phyloP scores from a whole-genome alignment of 2,888 invertebrate species.

The Amiota minor region DNA sequence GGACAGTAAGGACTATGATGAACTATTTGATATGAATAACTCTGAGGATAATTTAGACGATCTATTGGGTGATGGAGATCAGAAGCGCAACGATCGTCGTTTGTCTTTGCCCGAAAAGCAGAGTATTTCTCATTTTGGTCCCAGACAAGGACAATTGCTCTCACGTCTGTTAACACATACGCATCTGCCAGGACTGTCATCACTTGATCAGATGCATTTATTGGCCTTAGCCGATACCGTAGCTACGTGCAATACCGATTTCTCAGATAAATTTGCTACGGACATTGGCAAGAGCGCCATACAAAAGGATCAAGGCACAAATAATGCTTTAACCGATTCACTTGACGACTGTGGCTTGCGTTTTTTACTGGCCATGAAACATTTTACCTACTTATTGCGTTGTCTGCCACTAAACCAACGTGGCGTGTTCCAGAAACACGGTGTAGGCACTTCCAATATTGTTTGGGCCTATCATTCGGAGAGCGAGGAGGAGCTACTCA shows the following conservation, averaged over 20 bases:
- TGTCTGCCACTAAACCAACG: slow-evolving; percentile 94
- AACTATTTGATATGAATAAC: slow-evolving; percentile 87
- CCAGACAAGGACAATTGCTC: slow-evolving; percentile 87
- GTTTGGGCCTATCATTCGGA: slow-evolving; percentile 99
- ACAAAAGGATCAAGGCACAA: slow-evolving; percentile 71
- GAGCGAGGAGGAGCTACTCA: slow-evolving; percentile 94
- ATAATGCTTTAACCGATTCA: slow-evolving; percentile 80
- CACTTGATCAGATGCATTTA: slow-evolving; percentile 99
- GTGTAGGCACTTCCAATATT: slow-evolving; percentile 90
- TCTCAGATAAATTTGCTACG: slow-evolving; percentile 86
- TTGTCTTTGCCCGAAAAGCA: slow-evolving; percentile 83
- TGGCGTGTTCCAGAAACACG: slow-evolving; percentile 87
- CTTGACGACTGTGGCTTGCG: slow-evolving; percentile 98
- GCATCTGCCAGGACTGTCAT: slow-evolving; percentile 93
- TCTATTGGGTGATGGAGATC: slow-evolving; percentile 81
- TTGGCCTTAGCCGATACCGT: slow-evolving; percentile 99
- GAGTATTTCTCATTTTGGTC: slow-evolving; percentile 88
- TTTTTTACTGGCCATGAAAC: slow-evolving; percentile 97
- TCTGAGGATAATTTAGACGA: slow-evolving; percentile 89
- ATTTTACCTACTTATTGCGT: slow-evolving; percentile 94
- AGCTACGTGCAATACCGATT: slow-evolving; percentile 91
- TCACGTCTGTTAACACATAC: slow-evolving; percentile 95
- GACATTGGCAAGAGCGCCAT: slow-evolving; percentile 78
- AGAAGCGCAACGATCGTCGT: slow-evolving; percentile 77
- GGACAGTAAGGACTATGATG: slow-evolving; percentile 84